Evolutionary conservation across 1,140 invertebrate genomes (phyloP), one percentile per base, ranked within the genome.

Genomic region (Drosophila virilis): DNA sequence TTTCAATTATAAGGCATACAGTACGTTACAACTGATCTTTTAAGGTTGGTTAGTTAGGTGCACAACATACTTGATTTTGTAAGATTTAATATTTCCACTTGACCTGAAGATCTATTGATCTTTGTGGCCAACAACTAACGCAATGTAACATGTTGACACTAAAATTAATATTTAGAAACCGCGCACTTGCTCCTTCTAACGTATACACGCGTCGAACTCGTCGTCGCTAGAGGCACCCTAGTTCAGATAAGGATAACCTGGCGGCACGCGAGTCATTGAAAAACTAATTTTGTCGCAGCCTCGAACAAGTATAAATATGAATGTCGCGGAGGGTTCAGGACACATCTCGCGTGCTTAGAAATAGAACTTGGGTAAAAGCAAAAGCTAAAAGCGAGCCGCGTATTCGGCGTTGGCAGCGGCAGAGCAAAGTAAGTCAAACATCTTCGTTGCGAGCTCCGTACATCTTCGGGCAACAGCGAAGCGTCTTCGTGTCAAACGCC

Each of bases 241-340:
- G 48, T 62, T 69, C 12, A 61, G 80, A 46, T 79, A 79, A 60
- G 50, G 67, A 83, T 83, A 88, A 88, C 84, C 71, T 88, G 60
- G 77, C 80, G 57, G 72, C 65, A 64, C 89, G 88, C 89, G 80
- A 79, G 88, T 71, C 80, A 78, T 85, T 80, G 89, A 84, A 88
- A 91, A 91, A 91, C 88, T 91, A 91, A 91, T 91, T 88, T 88
- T 74, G 78, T 86, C 80, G 73, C 73, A 80, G 80, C 74, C 55
- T 70, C 70, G 77, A 54, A 79, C 78, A 91, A 88, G 83, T 88
- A 91, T 91, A 91, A 91, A 91, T 91, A 91, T 91, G 83, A 83
- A 70, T 81, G 71, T 90, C 80, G 74, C 77, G 76, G 68, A 72
- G 70, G 74, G 83, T 83, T 86, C 79, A 65, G 73, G 64, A 73